phyloP scores from a whole-genome alignment of 1,140 invertebrate genomes.

The Drosophila arizonae region DNA sequence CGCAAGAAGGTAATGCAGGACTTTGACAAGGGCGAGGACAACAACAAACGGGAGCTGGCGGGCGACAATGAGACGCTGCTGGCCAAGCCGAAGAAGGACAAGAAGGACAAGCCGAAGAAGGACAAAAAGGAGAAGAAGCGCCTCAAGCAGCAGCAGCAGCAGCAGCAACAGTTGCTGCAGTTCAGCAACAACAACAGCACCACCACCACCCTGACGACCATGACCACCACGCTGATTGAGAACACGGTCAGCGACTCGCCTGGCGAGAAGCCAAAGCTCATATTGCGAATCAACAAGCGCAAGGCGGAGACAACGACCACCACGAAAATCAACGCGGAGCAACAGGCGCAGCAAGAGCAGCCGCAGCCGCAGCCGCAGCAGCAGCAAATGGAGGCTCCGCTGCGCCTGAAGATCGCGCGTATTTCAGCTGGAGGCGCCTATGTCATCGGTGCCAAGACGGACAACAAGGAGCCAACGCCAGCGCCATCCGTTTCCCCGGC shows the following conservation, averaged over 20 bases:
- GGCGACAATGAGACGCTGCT: conserved; percentile 28
- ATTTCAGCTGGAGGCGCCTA: conserved; percentile 89
- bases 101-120: conserved; percentile 83
- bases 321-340: neutral
- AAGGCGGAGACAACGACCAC: conserved; percentile 63
- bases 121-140: conserved; percentile 88
- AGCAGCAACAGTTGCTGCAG: conserved; percentile 37
- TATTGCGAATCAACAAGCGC: conserved; percentile 85
- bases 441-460: conserved; percentile 83
- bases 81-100: conserved; percentile 78
- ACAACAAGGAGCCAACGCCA: conserved; percentile 35
- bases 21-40: conserved; percentile 88
- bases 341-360: conserved; percentile 1
- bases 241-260: conserved; percentile 82
- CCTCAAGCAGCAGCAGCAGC: conserved; percentile 77
- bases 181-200: conserved; percentile 36
- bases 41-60: conserved; percentile 59
- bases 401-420: conserved; percentile 91
- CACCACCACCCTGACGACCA: conserved; percentile 35
- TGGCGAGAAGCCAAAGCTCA: conserved; percentile 85
- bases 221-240: conserved; percentile 80
- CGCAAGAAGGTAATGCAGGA: conserved; percentile 92
- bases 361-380: conserved; percentile 13
- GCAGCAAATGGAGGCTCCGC: conserved; percentile 83
- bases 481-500: conserved; percentile 37